Conservation (phyloP, 2,888 invertebrate genomes). For the Homarus gammarus region DNA sequence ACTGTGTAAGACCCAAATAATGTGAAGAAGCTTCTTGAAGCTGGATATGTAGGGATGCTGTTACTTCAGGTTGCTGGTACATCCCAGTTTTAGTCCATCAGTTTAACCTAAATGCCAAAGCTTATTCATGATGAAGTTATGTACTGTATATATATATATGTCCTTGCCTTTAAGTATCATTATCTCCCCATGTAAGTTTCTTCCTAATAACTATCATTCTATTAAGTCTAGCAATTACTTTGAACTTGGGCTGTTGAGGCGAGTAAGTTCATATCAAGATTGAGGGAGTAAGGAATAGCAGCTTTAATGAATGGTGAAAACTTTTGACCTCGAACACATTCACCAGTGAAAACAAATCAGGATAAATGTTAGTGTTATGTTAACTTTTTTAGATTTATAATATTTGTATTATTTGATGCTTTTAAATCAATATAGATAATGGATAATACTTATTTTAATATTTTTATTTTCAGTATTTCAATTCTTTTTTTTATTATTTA, state of each 20-base stretch:
- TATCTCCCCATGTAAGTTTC: conserved; percentile 27
- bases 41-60: conserved; percentile 33
- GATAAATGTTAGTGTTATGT: conserved; percentile 38
- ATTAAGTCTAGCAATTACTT: conserved; percentile 16
- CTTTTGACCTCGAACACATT: conserved; percentile 20
- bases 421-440: conserved; percentile 18
- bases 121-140: conserved; percentile 50
- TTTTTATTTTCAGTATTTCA: no score
- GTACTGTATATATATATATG: conserved; percentile 33
- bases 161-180: conserved; percentile 26
- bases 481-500: no score
- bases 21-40: conserved; percentile 19
- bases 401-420: conserved; percentile 38
- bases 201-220: conserved; percentile 27
- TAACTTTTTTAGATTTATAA: conserved; percentile 28
- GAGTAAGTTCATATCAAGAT: conserved; percentile 28
- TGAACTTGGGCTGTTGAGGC: conserved; percentile 42
- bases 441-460: conserved; percentile 1
- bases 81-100: conserved; percentile 18
- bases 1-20: background rate
- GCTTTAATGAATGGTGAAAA: conserved; percentile 48
- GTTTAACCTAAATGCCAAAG: conserved; percentile 61
- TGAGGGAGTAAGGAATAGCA: conserved; percentile 27
- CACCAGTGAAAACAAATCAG: conserved; percentile 11
- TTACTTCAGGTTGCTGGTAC: conserved; percentile 18